Conservation (phyloP, 2,888 invertebrate genomes). For the Charanyca ferruginea region DNA sequence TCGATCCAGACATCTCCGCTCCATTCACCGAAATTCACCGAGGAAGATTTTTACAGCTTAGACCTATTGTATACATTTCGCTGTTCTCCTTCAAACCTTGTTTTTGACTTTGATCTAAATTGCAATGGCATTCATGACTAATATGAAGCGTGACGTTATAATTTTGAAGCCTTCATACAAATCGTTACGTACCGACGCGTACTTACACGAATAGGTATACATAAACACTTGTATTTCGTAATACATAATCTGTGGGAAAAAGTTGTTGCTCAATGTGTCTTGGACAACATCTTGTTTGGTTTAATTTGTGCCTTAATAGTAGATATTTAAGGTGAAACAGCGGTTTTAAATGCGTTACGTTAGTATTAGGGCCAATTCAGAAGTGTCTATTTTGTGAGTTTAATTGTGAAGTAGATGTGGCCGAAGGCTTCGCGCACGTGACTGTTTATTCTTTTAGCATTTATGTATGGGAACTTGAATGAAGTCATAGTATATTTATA, state of each 20-base stretch:
- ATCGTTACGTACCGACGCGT: slow-evolving; percentile 17
- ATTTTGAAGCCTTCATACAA: slow-evolving; percentile 38
- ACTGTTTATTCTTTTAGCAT: background rate
- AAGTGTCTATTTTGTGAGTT: background rate
- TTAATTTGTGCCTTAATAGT: slow-evolving; percentile 7
- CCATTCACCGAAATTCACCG: too few relatives aligned
- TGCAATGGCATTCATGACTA: slow-evolving; percentile 44
- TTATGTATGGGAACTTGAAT: background rate
- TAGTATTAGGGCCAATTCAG: background rate
- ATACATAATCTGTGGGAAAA: slow-evolving; percentile 70
- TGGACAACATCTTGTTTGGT: slow-evolving; percentile 18
- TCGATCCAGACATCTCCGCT: too few relatives aligned
- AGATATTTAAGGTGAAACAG: slow-evolving; percentile 31
- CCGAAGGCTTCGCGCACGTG: background rate
- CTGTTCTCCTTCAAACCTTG: slow-evolving; percentile 31
- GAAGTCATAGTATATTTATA: background rate
- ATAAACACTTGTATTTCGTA: slow-evolving; percentile 62
- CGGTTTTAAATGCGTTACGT: background rate
- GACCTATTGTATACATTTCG: background rate
- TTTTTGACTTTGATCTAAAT: slow-evolving; percentile 39
- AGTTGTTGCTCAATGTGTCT: slow-evolving; percentile 64
- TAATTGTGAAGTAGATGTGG: too few relatives aligned
- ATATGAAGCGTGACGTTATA: slow-evolving; percentile 54
- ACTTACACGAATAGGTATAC: slow-evolving; percentile 29
- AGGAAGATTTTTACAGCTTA: too few relatives aligned